A percentile compares a stretch with the other conserved stretches of the same genome.
phyloP scores from a whole-genome alignment of 2,888 invertebrate species.

The Epirrita christyi region DNA sequence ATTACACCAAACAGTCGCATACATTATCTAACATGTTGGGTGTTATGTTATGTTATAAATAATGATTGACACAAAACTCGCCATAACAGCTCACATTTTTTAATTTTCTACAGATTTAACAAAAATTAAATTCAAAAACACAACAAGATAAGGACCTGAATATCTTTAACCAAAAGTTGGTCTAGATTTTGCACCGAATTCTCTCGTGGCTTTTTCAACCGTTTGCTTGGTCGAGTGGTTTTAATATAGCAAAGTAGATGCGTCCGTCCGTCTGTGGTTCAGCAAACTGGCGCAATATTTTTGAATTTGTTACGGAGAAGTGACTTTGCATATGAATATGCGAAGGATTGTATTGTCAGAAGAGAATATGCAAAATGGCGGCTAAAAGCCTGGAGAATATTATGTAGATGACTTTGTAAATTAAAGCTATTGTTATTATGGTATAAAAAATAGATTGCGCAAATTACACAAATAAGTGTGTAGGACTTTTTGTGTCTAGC shows the following conservation, averaged over 20 bases:
- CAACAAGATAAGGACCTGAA: neutral
- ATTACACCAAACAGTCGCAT: no score
- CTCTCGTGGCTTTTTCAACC: slow-evolving; percentile 39
- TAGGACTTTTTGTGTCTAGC: no score
- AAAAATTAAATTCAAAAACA: no score
- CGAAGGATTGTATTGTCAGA: slow-evolving; percentile 32
- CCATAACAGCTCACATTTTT: no score
- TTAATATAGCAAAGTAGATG: slow-evolving; percentile 61
- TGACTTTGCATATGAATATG: slow-evolving; percentile 48
- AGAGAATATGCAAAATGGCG: slow-evolving; percentile 33
- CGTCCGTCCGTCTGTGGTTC: slow-evolving; percentile 35
- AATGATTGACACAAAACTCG: no score
- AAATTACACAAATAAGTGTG: neutral
- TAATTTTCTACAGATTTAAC: no score
- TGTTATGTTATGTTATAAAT: no score
- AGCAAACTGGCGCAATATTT: slow-evolving; percentile 47
- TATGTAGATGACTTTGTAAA: slow-evolving; percentile 9
- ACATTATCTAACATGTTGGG: no score
- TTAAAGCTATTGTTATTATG: neutral
- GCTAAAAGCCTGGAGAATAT: slow-evolving; percentile 15
- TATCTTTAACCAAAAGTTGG: slow-evolving; percentile 8
- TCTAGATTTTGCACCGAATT: slow-evolving; percentile 13
- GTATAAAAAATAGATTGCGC: neutral
- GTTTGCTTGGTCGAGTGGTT: slow-evolving; percentile 52
- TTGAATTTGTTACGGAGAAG: slow-evolving; percentile 49